These are phyloP conservation scores for Micromussa lordhowensis DNA, from an alignment of 92 coral and sea anemone genomes.

Conservation along the genomic window DNA sequence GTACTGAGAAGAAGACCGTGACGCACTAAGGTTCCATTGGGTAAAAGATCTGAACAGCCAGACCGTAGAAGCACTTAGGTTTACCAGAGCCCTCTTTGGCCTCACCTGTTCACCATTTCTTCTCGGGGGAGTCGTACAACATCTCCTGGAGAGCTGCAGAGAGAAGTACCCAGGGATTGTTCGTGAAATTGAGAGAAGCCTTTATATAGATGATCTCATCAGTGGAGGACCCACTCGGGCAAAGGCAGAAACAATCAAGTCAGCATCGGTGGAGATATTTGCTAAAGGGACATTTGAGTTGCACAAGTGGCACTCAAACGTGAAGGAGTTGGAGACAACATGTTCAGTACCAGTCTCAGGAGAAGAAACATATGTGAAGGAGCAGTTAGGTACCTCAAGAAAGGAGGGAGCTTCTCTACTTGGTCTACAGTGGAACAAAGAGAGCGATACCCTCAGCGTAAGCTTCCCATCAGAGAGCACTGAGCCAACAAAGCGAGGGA, in stretches of 20 bases:
- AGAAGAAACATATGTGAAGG: conserved; percentile 38
- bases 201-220: conserved; percentile 48
- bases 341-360: conserved; percentile 1
- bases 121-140: conserved; percentile 33
- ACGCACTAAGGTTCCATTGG: conserved; percentile 30
- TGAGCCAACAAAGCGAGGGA: too few species aligned
- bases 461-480: too few species aligned
- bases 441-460: too few species aligned
- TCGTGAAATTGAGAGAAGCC: conserved; percentile 27
- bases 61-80: conserved; percentile 22
- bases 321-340: conserved; percentile 29
- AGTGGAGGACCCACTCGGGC: conserved; percentile 25
- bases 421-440: too few species aligned
- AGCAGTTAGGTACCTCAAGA: conserved; percentile 26
- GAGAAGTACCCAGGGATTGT: conserved; percentile 28
- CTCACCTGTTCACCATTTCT: too few species aligned
- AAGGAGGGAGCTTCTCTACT: too few species aligned
- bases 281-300: conserved; percentile 41
- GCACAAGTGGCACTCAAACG: too few species aligned
- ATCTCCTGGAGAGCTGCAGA: conserved; percentile 18
- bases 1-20: conserved; percentile 27
- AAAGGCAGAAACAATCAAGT: too few species aligned
- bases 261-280: too few species aligned
- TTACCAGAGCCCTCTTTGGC: conserved; percentile 29
- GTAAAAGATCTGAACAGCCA: conserved; percentile 22